These are phyloP conservation scores for Melanargia galathea DNA, from an alignment of 2,888 invertebrate species.

Conservation along the genomic window DNA sequence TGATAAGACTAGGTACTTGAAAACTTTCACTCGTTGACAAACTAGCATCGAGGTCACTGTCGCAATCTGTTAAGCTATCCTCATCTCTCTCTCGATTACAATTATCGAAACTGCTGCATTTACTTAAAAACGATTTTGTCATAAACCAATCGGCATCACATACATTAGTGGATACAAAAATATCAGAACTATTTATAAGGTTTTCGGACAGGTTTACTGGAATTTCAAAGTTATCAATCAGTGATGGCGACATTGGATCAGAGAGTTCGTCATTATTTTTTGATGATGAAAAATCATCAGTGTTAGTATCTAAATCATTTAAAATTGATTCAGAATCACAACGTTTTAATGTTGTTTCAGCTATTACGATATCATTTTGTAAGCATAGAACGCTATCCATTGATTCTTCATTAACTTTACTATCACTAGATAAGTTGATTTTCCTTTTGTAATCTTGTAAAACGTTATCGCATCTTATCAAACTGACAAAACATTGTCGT, in stretches of 20 bases:
- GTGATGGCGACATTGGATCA: conserved; percentile 25
- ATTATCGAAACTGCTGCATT: conserved; percentile 1
- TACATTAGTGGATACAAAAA: conserved; percentile 1
- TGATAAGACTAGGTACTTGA: conserved; percentile 38
- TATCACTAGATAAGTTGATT: neutral
- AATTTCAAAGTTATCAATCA: conserved; percentile 29
- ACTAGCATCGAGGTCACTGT: conserved; percentile 39
- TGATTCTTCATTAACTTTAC: neutral
- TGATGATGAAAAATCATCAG: conserved; percentile 30
- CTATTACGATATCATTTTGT: conserved; percentile 2
- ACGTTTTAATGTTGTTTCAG: conserved; percentile 38
- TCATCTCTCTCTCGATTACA: conserved; percentile 1
- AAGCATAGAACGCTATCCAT: neutral
- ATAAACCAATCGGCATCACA: conserved; percentile 45
- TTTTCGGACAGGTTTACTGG: neutral
- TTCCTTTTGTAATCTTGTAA: conserved; percentile 14
- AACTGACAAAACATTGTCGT: conserved; percentile 50
- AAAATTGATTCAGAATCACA: conserved; percentile 51
- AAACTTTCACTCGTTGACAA: conserved; percentile 3
- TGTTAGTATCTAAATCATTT: conserved; percentile 36
- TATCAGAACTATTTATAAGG: neutral
- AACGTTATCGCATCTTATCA: conserved; percentile 54
- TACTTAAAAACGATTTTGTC: conserved; percentile 40
- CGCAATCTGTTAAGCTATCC: conserved; percentile 39
- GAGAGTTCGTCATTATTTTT: conserved; percentile 29